Percentiles rank a stretch among this genome's conserved stretches.
phyloP scores from a whole-genome alignment of 2,797 vertebrate species.

The Pterois miles region DNA sequence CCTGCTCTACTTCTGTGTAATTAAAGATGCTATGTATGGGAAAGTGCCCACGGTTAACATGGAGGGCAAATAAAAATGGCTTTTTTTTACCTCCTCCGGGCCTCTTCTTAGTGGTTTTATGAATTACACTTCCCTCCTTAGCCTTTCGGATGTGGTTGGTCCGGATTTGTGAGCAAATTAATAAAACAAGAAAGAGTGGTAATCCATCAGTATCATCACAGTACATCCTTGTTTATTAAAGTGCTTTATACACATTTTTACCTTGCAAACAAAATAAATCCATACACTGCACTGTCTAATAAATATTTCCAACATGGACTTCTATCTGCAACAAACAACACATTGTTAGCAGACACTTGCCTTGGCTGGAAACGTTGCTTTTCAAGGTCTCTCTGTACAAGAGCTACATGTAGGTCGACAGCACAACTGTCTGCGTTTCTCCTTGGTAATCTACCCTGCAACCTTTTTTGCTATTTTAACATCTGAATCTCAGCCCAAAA shows the following conservation, averaged over 20 bases:
- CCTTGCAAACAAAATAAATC: conserved; percentile 37
- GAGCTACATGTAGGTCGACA: conserved; percentile 70
- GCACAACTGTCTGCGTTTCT: conserved; percentile 65
- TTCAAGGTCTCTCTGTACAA: conserved; percentile 51
- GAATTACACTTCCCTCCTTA: conserved; percentile 66
- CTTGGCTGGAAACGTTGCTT: conserved; percentile 69
- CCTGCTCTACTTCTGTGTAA: conserved; percentile 79
- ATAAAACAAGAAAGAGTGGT: conserved; percentile 50
- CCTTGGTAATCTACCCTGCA: conserved; percentile 73
- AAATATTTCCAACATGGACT: conserved; percentile 14
- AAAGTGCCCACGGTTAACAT: conserved; percentile 77
- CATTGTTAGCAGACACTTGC: conserved; percentile 67
- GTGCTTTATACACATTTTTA: conserved; percentile 45
- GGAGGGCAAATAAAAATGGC: conserved; percentile 73
- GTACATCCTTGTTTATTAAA: conserved; percentile 13
- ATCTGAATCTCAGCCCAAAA: conserved; percentile 78
- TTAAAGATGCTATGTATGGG: conserved; percentile 80
- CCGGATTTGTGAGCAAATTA: conserved; percentile 65
- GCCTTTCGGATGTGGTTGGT: conserved; percentile 52
- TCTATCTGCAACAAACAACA: conserved; percentile 44
- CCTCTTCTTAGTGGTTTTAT: conserved; percentile 66
- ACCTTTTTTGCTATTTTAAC: conserved; percentile 83
- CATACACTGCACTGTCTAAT: conserved; percentile 1
- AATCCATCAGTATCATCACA: conserved; percentile 40
- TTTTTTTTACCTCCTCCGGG: conserved; percentile 68